Evolutionary conservation across 2,113 vertebrate species (phyloP), one percentile per base, ranked within the genome.

Genomic region (Emydocephalus ijimae): DNA sequence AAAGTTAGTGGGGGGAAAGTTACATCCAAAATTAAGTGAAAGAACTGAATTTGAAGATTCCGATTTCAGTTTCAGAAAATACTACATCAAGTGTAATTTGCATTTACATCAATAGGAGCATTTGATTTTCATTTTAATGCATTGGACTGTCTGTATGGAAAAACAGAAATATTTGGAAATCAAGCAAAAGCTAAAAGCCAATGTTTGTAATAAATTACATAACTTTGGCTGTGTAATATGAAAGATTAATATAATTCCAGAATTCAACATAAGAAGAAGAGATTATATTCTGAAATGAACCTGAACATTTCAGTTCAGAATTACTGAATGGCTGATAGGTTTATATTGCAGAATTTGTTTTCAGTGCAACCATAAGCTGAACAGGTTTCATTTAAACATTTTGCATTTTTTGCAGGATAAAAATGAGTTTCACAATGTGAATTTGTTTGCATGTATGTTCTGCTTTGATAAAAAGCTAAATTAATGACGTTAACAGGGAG

Each of bases 1-100:
- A 89, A 29, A 59, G 88, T 90, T 93, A 92, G 97, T 94, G 45
- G 50, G 6, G 20, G 12, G 29, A 94, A 92, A 74, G 55, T 55
- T 39, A 29, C 61, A 92, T 85, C 55, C 90, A 85, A 85, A 85
- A 34, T 50, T 56, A 92, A 91, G 11, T 5, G 90, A 23, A 69
- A 85, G 7, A 91, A 54, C 57, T 74, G 95, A 93, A 85, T 0
- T 29, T 20, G 92, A 87, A 81, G 59, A 56, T 89, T 43, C 57
- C 29, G 39, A 59, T 89, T 93, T 90, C 74, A 90, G 12, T 91
- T 43, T 48, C 86, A 89, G 0, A 88, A 93, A 92, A 24, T 48
- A 90, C n/a, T 92, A 23, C 45, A 55, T 87, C 89, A 95, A 2
- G 87, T 54, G 0, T 55, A n/a, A 87, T 45, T 64, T 34, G 12